Percentiles rank a stretch among this genome's conserved stretches.
Conservation (phyloP, 2,888 invertebrate species). For the Callyntrura sp. region DNA sequence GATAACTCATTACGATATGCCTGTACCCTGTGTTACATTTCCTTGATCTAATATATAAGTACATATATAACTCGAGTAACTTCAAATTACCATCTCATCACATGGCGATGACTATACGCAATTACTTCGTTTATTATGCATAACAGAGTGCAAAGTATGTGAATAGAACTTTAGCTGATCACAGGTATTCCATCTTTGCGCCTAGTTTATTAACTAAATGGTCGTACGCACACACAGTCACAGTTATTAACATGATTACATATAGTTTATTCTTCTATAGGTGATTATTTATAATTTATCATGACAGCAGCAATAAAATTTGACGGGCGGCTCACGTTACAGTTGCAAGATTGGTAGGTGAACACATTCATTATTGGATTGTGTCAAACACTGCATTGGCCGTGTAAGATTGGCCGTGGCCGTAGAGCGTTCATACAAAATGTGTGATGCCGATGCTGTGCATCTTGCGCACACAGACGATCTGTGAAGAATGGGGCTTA, state of each 20-base stretch:
- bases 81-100: constrained; percentile 20
- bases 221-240: constrained; percentile 42
- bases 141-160: background rate
- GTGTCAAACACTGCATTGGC: constrained; percentile 23
- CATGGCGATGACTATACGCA: background rate
- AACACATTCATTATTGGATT: constrained; percentile 25
- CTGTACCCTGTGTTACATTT: too few species aligned
- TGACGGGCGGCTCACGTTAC: background rate
- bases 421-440: background rate
- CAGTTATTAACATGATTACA: constrained; percentile 58
- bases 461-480: background rate
- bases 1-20: too few species aligned
- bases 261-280: constrained; percentile 23
- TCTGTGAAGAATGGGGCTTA: background rate
- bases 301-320: constrained; percentile 38
- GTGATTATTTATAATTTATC: constrained; percentile 14
- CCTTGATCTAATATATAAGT: too few species aligned
- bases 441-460: background rate
- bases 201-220: constrained; percentile 50
- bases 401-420: background rate
- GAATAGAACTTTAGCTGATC: constrained; percentile 16
- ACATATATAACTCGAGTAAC: too few species aligned
- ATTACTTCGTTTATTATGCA: background rate
- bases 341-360: background rate
- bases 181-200: constrained; percentile 10